Conservation (phyloP, 2,797 vertebrate genomes). For the Taenioides sp. region DNA sequence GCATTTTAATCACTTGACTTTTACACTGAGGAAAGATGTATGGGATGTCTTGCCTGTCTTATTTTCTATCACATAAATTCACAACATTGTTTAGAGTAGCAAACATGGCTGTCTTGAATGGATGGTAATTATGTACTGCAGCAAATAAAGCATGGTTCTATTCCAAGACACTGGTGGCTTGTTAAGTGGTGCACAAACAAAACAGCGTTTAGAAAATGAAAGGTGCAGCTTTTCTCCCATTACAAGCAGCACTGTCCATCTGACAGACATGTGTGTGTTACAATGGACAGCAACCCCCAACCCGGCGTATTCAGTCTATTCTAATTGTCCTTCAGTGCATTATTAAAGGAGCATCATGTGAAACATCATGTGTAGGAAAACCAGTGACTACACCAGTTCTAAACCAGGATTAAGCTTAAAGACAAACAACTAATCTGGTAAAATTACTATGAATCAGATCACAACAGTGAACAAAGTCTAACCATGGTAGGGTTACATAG, state of each 20-base stretch:
- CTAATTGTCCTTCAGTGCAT: neutral
- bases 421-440: too few relatives aligned
- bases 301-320: slow-evolving; percentile 41
- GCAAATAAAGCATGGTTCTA: slow-evolving; percentile 71
- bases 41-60: slow-evolving; percentile 58
- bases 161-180: slow-evolving; percentile 72
- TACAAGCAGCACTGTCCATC: slow-evolving; percentile 64
- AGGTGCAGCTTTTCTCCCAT: slow-evolving; percentile 71
- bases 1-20: slow-evolving; percentile 44
- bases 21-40: slow-evolving; percentile 36
- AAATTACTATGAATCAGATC: too few relatives aligned
- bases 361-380: neutral
- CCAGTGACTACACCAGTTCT: too few relatives aligned
- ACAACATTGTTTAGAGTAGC: slow-evolving; percentile 66
- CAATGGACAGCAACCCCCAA: slow-evolving; percentile 56
- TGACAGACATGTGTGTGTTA: slow-evolving; percentile 58
- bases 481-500: too few relatives aligned
- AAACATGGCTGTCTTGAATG: slow-evolving; percentile 71
- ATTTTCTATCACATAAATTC: slow-evolving; percentile 63
- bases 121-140: slow-evolving; percentile 75
- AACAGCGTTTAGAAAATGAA: slow-evolving; percentile 78
- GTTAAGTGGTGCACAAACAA: slow-evolving; percentile 78
- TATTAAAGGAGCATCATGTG: neutral
- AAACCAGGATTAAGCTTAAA: too few relatives aligned
- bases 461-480: too few relatives aligned